A percentile compares a stretch with the other conserved stretches of the same genome.
Conservation (phyloP, 2,888 invertebrate genomes). For the Unio delphinus region DNA sequence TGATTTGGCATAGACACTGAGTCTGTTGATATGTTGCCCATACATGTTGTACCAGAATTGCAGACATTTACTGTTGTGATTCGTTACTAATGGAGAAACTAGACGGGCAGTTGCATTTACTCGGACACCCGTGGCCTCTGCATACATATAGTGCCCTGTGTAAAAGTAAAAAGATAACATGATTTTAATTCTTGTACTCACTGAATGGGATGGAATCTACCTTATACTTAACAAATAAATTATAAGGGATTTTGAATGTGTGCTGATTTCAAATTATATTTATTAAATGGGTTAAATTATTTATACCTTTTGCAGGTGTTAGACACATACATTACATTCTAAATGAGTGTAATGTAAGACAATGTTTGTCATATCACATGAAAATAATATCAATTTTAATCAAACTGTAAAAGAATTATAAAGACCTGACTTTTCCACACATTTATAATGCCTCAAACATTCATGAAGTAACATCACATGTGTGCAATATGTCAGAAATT, state of each 20-base stretch:
- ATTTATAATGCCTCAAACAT: no score
- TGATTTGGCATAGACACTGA: conserved; percentile 40
- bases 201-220: neutral
- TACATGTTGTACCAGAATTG: conserved; percentile 63
- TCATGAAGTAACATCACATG: no score
- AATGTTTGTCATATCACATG: no score
- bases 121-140: conserved; percentile 73
- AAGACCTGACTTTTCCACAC: no score
- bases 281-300: neutral
- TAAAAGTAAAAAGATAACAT: conserved; percentile 3
- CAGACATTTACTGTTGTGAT: conserved; percentile 41
- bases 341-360: no score
- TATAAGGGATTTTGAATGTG: neutral
- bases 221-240: no score
- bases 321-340: no score
- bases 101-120: conserved; percentile 43
- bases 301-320: neutral
- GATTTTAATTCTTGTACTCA: neutral
- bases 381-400: no score
- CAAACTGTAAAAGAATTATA: no score
- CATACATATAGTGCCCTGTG: conserved; percentile 73
- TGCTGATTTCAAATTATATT: neutral
- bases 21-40: conserved; percentile 48
- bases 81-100: conserved; percentile 38
- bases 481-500: no score